A percentile compares a stretch with the other conserved stretches of the same genome.
These are phyloP conservation scores for Augochlorella aurata DNA, from an alignment of 2,888 invertebrate genomes.

Conservation along the genomic window DNA sequence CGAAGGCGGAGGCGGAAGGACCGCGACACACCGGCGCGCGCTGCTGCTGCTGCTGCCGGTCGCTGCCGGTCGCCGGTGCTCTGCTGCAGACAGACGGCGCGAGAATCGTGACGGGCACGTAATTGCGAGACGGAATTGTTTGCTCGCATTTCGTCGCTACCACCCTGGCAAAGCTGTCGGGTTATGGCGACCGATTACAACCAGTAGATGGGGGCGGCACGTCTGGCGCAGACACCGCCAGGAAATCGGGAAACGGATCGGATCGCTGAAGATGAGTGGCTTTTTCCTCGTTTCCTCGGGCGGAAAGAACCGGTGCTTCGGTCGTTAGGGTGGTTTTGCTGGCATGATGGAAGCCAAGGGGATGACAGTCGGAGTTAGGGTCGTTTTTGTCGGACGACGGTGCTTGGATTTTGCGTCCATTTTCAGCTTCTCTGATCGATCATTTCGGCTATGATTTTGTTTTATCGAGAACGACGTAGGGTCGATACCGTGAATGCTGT, in stretches of 20 bases:
- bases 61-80: no score
- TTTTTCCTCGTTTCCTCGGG: not conserved
- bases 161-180: not conserved
- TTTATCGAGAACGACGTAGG: no score
- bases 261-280: not conserved
- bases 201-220: not conserved
- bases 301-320: no score
- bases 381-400: no score
- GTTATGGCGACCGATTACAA: not conserved
- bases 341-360: no score
- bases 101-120: constrained; percentile 41
- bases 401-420: no score
- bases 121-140: constrained; percentile 48
- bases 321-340: no score
- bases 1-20: not conserved
- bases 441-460: no score
- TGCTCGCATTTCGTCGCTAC: constrained; percentile 7
- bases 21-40: constrained; percentile 3
- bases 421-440: no score
- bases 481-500: no score
- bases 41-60: not conserved
- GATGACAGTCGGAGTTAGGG: no score
- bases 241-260: not conserved
- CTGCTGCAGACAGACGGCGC: constrained; percentile 35
- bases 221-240: not conserved